Conservation (phyloP, 2,113 vertebrate genomes). For the Notarius lentiginosus region DNA sequence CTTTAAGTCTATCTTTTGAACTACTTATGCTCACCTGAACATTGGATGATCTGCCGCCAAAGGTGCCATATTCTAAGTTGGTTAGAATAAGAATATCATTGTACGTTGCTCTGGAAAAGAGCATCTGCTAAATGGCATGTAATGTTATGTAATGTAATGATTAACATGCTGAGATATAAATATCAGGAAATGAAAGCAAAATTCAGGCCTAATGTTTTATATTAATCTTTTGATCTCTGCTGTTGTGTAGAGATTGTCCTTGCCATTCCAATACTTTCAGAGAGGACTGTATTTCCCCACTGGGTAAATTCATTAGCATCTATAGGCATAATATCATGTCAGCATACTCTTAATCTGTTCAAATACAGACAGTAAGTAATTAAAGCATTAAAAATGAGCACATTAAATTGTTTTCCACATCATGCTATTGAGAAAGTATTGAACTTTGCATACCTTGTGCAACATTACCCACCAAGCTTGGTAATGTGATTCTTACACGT, state of each 20-base stretch:
- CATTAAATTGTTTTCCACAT: neutral
- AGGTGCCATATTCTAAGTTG: neutral
- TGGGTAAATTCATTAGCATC: neutral
- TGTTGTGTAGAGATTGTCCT: neutral
- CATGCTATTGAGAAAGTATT: neutral
- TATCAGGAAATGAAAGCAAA: no score
- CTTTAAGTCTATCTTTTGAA: no score
- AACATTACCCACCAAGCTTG: neutral
- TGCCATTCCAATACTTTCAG: neutral
- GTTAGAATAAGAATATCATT: no score
- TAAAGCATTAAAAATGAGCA: neutral
- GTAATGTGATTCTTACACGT: neutral
- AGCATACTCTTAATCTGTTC: neutral
- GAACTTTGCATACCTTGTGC: neutral
- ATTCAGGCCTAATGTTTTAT: no score
- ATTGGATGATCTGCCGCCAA: neutral
- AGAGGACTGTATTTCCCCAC: neutral
- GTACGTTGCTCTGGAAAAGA: no score
- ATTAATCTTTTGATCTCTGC: no score
- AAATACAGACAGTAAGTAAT: neutral
- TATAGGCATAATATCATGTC: neutral
- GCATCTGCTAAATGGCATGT: no score
- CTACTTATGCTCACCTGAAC: neutral
- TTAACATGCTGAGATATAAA: neutral
- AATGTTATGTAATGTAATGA: no score